A percentile compares a stretch with the other conserved stretches of the same genome.
Conservation (phyloP, 1,140 invertebrate genomes). For the Drosophila bocki region DNA sequence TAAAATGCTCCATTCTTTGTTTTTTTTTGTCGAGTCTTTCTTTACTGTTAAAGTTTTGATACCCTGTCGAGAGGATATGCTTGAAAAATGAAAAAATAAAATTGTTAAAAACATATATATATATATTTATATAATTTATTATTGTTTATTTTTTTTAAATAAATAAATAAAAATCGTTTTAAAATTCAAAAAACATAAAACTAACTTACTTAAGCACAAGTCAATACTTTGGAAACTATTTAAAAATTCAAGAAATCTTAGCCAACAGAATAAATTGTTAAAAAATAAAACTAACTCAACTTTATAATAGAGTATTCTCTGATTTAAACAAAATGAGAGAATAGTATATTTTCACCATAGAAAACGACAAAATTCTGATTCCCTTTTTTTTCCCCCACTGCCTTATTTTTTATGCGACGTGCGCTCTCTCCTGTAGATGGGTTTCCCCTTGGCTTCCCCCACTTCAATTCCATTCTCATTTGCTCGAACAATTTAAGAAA, state of each 20-base stretch:
- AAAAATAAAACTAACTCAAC: background rate
- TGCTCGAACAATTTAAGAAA: constrained; percentile 77
- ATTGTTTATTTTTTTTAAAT: background rate
- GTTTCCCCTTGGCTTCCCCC: constrained; percentile 31
- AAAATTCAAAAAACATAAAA: background rate
- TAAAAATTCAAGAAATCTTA: background rate
- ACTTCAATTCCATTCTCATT: constrained; percentile 60
- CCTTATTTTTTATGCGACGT: constrained; percentile 57
- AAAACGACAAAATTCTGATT: constrained; percentile 17
- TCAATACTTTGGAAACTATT: background rate
- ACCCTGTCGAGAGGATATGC: constrained; percentile 11
- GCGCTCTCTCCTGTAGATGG: constrained; percentile 46
- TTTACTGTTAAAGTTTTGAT: constrained; percentile 57
- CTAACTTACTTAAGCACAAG: background rate
- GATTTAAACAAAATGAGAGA: background rate
- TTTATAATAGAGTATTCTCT: background rate
- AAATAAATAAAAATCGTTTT: background rate
- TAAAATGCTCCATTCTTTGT: constrained; percentile 63
- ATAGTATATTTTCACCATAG: background rate
- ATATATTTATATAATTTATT: background rate
- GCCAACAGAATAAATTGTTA: background rate
- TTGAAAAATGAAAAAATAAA: background rate
- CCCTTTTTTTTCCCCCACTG: background rate
- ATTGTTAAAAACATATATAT: background rate
- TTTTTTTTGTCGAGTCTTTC: constrained; percentile 39